Conservation (phyloP, 2,113 vertebrate species). For the Pogona vitticeps region DNA sequence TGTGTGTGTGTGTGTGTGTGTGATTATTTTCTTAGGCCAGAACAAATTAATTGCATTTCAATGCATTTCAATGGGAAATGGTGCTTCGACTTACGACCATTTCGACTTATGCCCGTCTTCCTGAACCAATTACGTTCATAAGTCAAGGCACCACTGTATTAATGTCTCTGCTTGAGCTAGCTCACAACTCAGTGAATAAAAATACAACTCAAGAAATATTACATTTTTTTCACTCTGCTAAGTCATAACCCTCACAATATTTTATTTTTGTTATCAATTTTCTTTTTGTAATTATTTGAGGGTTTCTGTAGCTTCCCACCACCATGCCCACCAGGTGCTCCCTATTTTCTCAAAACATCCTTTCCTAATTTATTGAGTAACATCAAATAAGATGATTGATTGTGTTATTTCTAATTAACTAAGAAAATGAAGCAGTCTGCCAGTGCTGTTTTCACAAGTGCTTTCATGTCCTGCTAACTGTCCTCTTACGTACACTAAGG, state of each 20-base stretch:
- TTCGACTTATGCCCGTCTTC: too few relatives aligned
- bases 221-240: background rate
- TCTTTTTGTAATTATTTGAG: constrained; percentile 11
- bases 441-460: background rate
- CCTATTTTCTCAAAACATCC: constrained; percentile 6
- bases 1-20: too few relatives aligned
- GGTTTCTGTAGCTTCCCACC: background rate
- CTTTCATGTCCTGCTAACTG: background rate
- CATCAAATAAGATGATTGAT: background rate
- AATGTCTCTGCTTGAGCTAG: too few relatives aligned
- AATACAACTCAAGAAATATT: background rate
- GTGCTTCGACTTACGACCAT: too few relatives aligned
- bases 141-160: too few relatives aligned
- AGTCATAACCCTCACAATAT: background rate
- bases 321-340: background rate
- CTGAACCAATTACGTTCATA: too few relatives aligned
- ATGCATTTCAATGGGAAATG: too few relatives aligned
- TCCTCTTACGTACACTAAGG: constrained; percentile 32
- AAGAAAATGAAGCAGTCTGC: background rate
- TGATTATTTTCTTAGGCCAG: too few relatives aligned
- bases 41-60: too few relatives aligned
- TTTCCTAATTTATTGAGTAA: constrained; percentile 24
- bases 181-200: too few relatives aligned
- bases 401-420: background rate
- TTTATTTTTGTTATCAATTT: constrained; percentile 11